phyloP scores from a whole-genome alignment of 1,140 invertebrate species.

The Heterodera carotae region DNA sequence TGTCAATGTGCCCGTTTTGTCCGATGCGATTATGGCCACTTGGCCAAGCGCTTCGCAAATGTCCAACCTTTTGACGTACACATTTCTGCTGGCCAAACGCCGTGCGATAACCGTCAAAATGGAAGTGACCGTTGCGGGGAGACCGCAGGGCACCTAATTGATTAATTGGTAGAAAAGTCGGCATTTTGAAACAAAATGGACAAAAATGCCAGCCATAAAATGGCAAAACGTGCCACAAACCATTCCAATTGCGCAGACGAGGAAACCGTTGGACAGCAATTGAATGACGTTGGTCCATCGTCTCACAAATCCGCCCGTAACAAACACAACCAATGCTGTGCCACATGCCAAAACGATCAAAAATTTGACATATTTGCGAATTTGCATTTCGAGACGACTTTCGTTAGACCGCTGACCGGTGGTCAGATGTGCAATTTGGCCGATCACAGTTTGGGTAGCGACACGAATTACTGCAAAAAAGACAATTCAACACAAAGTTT shows the following conservation, averaged over 20 bases:
- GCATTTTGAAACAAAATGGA: background rate
- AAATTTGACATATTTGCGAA: slow-evolving; percentile 53
- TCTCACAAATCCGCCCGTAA: slow-evolving; percentile 47
- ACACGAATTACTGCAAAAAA: slow-evolving; percentile 13
- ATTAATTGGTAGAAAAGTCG: slow-evolving; percentile 3
- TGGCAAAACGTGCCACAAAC: slow-evolving; percentile 64
- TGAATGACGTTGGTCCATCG: slow-evolving; percentile 38
- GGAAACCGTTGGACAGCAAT: slow-evolving; percentile 37
- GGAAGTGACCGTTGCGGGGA: slow-evolving; percentile 97
- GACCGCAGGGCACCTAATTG: slow-evolving; percentile 80
- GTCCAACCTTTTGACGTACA: slow-evolving; percentile 94
- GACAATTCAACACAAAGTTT: background rate
- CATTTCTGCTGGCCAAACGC: slow-evolving; percentile 95
- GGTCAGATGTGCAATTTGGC: slow-evolving; percentile 56
- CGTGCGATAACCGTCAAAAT: slow-evolving; percentile 94
- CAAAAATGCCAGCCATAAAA: background rate
- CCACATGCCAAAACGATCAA: slow-evolving; percentile 48
- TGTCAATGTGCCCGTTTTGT: slow-evolving; percentile 98
- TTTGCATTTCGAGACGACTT: slow-evolving; percentile 47
- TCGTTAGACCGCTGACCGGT: slow-evolving; percentile 46
- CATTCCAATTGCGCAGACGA: slow-evolving; percentile 47
- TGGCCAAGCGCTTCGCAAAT: slow-evolving; percentile 69
- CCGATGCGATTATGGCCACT: slow-evolving; percentile 81
- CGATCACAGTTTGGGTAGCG: slow-evolving; percentile 50
- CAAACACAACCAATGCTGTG: slow-evolving; percentile 48